Evolutionary conservation across 2,888 invertebrate genomes (phyloP).

Genomic region (Xiphydria camelus): DNA sequence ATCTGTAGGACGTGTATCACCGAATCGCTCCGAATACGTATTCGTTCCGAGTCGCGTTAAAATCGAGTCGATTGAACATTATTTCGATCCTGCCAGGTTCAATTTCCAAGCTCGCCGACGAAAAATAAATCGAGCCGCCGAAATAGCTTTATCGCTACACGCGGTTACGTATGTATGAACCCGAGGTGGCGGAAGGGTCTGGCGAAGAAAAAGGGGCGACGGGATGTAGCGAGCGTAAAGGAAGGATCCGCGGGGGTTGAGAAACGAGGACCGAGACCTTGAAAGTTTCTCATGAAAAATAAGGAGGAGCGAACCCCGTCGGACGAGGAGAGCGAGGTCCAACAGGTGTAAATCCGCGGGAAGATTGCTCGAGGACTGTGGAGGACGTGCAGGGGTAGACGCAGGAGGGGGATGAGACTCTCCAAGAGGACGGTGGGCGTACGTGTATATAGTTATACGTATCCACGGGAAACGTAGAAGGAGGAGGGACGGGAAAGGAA

Average conservation of each 20-base stretch:
- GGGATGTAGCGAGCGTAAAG: constrained; percentile 1
- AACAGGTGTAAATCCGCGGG: constrained; percentile 55
- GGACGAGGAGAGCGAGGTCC: constrained; percentile 47
- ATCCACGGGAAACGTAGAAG: background rate
- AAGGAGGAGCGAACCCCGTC: constrained; percentile 30
- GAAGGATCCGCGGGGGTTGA: constrained; percentile 3
- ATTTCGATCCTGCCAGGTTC: too few species aligned
- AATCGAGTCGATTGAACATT: too few species aligned
- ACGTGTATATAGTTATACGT: background rate
- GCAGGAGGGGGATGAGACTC: constrained; percentile 7
- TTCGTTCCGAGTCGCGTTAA: too few species aligned
- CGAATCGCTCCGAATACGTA: too few species aligned
- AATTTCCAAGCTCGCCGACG: too few species aligned
- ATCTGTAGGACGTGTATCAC: too few species aligned
- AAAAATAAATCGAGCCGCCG: too few species aligned
- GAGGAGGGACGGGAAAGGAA: constrained; percentile 13
- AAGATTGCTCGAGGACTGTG: constrained; percentile 37
- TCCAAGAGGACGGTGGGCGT: background rate
- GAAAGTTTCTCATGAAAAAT: constrained; percentile 31
- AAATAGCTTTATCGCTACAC: too few species aligned
- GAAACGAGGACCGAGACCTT: too few species aligned
- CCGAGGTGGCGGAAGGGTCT: too few species aligned
- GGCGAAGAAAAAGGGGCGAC: constrained; percentile 12
- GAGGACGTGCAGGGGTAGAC: constrained; percentile 32
- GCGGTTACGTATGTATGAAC: too few species aligned